Evolutionary conservation across 2,797 vertebrate genomes (phyloP).

Genomic region (Delichon dasypus): DNA sequence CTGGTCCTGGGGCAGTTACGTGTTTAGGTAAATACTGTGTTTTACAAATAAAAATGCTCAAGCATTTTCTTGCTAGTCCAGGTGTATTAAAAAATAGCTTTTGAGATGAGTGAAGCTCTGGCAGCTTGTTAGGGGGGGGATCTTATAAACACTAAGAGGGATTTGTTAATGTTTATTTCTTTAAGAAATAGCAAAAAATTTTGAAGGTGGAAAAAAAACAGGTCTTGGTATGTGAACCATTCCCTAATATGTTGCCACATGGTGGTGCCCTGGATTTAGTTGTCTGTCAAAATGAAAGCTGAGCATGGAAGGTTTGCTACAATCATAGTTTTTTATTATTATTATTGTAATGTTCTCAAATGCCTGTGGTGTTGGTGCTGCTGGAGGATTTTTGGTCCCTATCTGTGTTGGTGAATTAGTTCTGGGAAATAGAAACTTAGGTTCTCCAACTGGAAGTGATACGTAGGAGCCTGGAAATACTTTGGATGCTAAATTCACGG

Average conservation of each 20-base stretch:
- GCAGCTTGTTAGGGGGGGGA: background rate
- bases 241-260: slow-evolving; percentile 46
- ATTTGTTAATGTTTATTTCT: background rate
- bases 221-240: background rate
- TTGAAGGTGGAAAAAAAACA: background rate
- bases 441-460: background rate
- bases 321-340: background rate
- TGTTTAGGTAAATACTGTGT: background rate
- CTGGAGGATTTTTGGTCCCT: background rate
- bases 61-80: background rate
- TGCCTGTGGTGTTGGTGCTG: background rate
- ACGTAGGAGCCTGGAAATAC: background rate
- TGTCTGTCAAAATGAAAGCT: slow-evolving; percentile 45
- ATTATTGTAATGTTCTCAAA: background rate
- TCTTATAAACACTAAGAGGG: background rate
- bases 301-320: slow-evolving; percentile 16
- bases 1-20: background rate
- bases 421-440: background rate
- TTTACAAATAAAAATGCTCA: background rate
- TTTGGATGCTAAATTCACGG: fast-evolving
- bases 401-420: background rate
- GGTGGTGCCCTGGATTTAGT: slow-evolving; percentile 68
- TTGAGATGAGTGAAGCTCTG: background rate
- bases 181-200: background rate
- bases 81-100: background rate